Conservation (phyloP, 2,888 invertebrate genomes). For the Metalampra italica region DNA sequence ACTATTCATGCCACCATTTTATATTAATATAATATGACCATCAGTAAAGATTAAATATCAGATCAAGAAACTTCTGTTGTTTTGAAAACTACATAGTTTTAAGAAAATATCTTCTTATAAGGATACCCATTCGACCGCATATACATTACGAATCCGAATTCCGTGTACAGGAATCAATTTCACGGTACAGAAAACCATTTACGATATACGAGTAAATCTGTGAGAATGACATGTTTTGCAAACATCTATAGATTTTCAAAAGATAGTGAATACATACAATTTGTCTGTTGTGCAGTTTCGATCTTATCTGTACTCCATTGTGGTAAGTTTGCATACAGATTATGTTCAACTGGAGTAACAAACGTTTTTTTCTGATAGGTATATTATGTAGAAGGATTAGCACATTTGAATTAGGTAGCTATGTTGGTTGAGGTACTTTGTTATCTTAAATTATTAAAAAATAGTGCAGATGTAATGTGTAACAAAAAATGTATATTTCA, state of each 20-base stretch:
- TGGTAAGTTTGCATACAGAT: conserved; percentile 50
- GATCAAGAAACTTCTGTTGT: too few species aligned
- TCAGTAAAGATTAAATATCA: too few species aligned
- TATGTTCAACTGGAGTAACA: conserved; percentile 36
- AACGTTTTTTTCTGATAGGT: conserved; percentile 37
- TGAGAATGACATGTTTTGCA: conserved; percentile 70
- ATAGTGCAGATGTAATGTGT: too few species aligned
- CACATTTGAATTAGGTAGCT: too few species aligned
- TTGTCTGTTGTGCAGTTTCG: conserved; percentile 60
- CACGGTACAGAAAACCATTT: conserved; percentile 49
- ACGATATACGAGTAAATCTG: conserved; percentile 42
- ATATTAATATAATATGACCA: too few species aligned
- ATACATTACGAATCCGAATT: conserved; percentile 15
- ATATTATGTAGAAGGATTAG: too few species aligned
- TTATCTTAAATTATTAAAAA: too few species aligned
- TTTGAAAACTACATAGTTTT: too few species aligned
- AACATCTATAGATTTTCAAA: conserved; percentile 55
- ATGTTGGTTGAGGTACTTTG: too few species aligned
- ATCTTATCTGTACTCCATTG: conserved; percentile 65
- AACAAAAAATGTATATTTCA: too few species aligned
- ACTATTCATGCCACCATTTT: too few species aligned
- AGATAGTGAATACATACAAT: conserved; percentile 53
- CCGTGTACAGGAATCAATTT: conserved; percentile 57
- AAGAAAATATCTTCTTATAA: too few species aligned
- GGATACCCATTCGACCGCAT: background rate